These are phyloP conservation scores for Acronicta alni DNA, from an alignment of 2,888 invertebrate genomes.

Conservation along the genomic window DNA sequence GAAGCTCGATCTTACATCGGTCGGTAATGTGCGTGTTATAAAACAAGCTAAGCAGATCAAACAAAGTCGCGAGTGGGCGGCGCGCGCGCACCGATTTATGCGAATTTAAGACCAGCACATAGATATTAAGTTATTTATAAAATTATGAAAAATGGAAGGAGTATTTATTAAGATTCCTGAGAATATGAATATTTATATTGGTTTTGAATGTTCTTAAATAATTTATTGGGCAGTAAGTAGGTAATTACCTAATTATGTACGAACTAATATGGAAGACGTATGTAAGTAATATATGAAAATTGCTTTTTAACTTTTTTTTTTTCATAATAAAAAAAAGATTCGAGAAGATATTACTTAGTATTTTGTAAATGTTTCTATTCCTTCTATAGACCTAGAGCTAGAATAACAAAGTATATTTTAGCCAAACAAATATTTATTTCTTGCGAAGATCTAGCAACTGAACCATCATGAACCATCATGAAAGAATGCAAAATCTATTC, in stretches of 20 bases:
- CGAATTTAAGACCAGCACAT: constrained; percentile 35
- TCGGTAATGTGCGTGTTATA: constrained; percentile 40
- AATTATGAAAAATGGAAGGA: constrained; percentile 32
- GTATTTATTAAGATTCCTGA: constrained; percentile 18
- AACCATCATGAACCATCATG: too few species aligned
- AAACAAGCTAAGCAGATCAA: constrained; percentile 49
- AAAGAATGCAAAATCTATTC: neutral
- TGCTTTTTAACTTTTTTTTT: too few species aligned
- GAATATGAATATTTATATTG: constrained; percentile 26
- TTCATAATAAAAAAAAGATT: too few species aligned
- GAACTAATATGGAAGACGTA: constrained; percentile 30
- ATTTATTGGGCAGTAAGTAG: constrained; percentile 34
- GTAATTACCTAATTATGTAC: too few species aligned
- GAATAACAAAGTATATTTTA: too few species aligned
- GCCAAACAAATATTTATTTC: too few species aligned
- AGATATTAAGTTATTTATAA: constrained; percentile 43
- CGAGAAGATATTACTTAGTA: too few species aligned
- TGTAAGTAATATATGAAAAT: constrained; percentile 27
- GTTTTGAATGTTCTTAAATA: constrained; percentile 12
- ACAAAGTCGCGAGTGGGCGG: constrained; percentile 40
- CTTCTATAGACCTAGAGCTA: too few species aligned
- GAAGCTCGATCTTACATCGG: constrained; percentile 36
- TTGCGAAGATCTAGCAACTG: neutral
- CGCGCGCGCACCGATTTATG: constrained; percentile 39
- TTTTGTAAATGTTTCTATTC: too few species aligned